Evolutionary conservation across 2,113 vertebrate species (phyloP).

Genomic region (Rissa tridactyla): DNA sequence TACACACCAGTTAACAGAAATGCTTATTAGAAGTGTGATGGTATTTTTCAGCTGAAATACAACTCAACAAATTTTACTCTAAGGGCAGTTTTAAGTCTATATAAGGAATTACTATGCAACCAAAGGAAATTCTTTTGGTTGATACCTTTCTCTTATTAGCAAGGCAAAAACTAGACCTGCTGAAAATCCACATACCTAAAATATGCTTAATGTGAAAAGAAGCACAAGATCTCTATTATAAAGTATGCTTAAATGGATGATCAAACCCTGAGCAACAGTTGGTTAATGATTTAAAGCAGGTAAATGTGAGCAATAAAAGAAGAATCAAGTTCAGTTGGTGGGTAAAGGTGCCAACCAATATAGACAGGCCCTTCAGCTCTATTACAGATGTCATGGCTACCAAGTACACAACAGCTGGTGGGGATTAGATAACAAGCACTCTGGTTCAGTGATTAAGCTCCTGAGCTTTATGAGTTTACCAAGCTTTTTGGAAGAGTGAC

Average conservation of each 20-base stretch:
- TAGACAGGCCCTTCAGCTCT: constrained; percentile 48
- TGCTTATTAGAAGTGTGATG: not conserved
- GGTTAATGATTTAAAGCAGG: constrained; percentile 58
- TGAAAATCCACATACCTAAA: not conserved
- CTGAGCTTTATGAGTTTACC: constrained; percentile 57
- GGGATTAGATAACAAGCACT: constrained; percentile 64
- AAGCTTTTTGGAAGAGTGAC: constrained; percentile 48
- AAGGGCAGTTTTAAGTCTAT: not conserved
- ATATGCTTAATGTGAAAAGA: not conserved
- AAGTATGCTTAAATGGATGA: constrained; percentile 13
- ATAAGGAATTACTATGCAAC: not conserved
- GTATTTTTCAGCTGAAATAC: constrained; percentile 2
- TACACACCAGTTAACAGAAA: not conserved
- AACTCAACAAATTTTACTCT: not conserved
- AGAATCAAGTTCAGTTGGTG: constrained; percentile 47
- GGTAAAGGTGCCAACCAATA: constrained; percentile 50
- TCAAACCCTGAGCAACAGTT: not conserved
- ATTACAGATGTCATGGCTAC: constrained; percentile 66
- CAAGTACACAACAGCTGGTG: constrained; percentile 65
- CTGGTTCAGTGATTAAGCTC: constrained; percentile 62
- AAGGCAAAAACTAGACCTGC: not conserved
- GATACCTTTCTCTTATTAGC: not conserved
- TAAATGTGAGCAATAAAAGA: constrained; percentile 30
- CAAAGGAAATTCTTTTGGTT: not conserved
- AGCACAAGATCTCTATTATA: not conserved